Base-by-base conservation (phyloP, 2,797 vertebrate genomes). In the Intellagama lesueurii region DNA sequence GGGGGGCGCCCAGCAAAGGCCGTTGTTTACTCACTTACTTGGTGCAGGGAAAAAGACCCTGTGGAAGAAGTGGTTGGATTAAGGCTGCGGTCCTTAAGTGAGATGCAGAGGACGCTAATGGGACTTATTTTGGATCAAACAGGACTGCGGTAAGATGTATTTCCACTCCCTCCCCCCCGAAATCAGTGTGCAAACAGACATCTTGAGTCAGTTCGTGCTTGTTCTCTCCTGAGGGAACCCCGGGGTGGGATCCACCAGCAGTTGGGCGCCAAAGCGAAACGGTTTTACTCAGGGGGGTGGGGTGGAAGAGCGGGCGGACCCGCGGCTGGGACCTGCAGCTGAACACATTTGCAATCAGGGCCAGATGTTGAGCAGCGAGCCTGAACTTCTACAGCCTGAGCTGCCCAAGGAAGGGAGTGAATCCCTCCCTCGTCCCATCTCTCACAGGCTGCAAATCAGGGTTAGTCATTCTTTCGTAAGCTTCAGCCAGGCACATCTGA, bases 361-460 rank as follows among this genome's bases (percentile, higher is more conserved):
- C 76, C 82, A 85, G 75, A 80, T 80, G 88, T 72, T 26, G 4
- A 60, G 49, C 75, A 5, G 82, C 30, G 88, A 79, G 49, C 8
- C 40, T 81, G 81, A 88, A 78, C 75, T 44, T 84, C 66, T 19
- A 2, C 72, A 76, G 69, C 70, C 75, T 4, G 22, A 44, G 66
- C 75, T 72, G 86, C 79, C 79, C 52, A 24, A 7, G 49, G 9
- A 60, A 52, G 6, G 68, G 86, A 8, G 35, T 14, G 40, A 35
- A 3, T 28, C 17, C 60, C 52, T 7, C 60, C 66, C 69, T 1
- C 26, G 24, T 32, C 24, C 7, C 1, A 1, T 32, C 70, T 75
- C 49, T 85, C 40, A 8, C 68, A 85, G 28, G 32, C 28, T 85
- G 49, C 52, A 85, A 80, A 85, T 89, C 88, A 89, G n/a, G 19